Base-by-base conservation (phyloP, 2,113 vertebrate genomes). In the Micromys minutus region DNA sequence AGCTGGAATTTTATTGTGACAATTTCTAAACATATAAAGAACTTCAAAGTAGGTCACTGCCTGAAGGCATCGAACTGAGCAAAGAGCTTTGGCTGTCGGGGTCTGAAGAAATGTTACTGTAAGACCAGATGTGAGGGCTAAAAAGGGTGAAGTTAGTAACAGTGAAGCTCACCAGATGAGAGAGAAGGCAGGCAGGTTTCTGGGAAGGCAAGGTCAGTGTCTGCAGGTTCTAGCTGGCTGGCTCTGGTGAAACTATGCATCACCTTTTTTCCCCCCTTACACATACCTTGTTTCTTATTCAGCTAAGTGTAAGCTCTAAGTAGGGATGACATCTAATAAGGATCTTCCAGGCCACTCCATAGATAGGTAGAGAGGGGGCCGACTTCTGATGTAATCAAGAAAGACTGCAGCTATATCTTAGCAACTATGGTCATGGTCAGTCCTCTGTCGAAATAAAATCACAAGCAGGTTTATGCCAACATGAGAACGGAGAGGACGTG, bases 11-110 rank as follows among this genome's bases (percentile, higher is more conserved):
- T 84, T 42, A 92, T 69, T 83, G 52, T 55, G 79, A 11, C 57
- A 39, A 55, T 63, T 81, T 87, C 69, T 85, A 87, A 84, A 79
- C 77, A n/a, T 76, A 63, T 6, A 79, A 57, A 91, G 83, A 84
- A 67, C 63, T 74, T 85, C 87, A 75, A 71, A 94, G 71, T 76
- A 34, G 5, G 21, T 47, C 4, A 0, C 9, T 90, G 19, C 26
- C 31, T 57, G 67, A 29, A 63, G 76, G 26, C 55, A 42, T 95
- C 63, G 85, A 57, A 31, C 57, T 52, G 50, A 74, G 67, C 50
- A 47, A 36, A 92, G 50, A 76, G 52, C n/a, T 12, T 52, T 65
- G 59, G 59, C 59, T 21, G 42, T 47, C 8, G 39, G 22, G 39
- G 42, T 34, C 81, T 85, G 61, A 47, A 19, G 59, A 85, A 47